Evolutionary conservation across 2,113 vertebrate species (phyloP).

Genomic region (Petroica traversi): DNA sequence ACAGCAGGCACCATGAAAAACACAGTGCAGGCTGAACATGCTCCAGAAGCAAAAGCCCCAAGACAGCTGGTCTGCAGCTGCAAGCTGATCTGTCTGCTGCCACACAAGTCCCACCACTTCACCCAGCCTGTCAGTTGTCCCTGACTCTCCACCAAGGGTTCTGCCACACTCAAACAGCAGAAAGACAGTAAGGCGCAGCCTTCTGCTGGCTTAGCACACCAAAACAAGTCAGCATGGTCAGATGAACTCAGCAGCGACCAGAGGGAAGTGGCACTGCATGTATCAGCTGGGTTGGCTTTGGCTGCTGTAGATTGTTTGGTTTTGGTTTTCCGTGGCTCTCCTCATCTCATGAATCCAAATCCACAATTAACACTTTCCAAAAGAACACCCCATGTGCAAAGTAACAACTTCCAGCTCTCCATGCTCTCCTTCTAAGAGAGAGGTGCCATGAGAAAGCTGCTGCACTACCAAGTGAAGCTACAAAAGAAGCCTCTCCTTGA

Average conservation of each 20-base stretch:
- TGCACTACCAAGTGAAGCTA: neutral
- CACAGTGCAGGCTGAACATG: neutral
- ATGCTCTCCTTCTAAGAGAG: neutral
- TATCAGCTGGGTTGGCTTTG: neutral
- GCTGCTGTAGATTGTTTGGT: neutral
- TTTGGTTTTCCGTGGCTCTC: neutral
- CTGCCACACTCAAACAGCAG: neutral
- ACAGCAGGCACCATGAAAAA: neutral
- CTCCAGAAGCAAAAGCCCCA: neutral
- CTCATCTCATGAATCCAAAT: neutral
- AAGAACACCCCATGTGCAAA: neutral
- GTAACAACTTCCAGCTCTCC: neutral
- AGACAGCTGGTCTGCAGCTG: neutral
- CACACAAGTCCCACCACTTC: neutral
- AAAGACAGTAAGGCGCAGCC: neutral
- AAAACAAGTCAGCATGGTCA: neutral
- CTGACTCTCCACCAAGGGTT: neutral
- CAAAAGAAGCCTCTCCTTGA: neutral
- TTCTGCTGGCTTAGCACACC: neutral
- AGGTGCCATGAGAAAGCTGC: neutral
- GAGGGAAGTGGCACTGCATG: neutral
- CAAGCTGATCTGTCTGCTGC: neutral
- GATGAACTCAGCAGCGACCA: neutral
- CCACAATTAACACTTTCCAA: neutral
- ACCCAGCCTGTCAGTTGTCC: neutral